phyloP scores from a whole-genome alignment of 2,888 invertebrate species.

The Erynnis tages region DNA sequence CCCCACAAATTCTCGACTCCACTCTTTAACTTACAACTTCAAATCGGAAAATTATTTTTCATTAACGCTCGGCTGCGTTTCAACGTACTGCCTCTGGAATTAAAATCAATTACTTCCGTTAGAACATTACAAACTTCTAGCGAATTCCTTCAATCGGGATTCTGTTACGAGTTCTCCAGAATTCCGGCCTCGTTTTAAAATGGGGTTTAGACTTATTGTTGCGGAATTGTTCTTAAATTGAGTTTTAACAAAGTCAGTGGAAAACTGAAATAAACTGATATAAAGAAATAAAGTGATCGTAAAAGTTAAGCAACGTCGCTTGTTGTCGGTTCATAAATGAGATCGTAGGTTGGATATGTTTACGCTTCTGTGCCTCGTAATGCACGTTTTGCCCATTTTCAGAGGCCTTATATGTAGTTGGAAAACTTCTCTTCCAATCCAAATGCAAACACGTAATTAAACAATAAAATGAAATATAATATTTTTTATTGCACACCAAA shows the following conservation, averaged over 20 bases:
- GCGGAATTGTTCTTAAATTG: background rate
- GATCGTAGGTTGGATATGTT: too few relatives aligned
- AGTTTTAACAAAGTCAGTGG: background rate
- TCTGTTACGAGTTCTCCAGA: slow-evolving; percentile 48
- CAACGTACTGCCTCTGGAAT: slow-evolving; percentile 61
- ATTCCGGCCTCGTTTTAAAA: slow-evolving; percentile 25
- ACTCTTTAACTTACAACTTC: slow-evolving; percentile 58
- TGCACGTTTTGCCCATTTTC: too few relatives aligned
- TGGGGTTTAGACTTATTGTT: slow-evolving; percentile 8
- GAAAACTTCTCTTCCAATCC: too few relatives aligned
- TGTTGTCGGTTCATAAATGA: too few relatives aligned
- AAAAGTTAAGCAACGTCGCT: too few relatives aligned
- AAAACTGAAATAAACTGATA: too few relatives aligned
- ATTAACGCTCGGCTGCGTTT: slow-evolving; percentile 66
- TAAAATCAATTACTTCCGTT: slow-evolving; percentile 72
- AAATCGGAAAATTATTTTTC: slow-evolving; percentile 72
- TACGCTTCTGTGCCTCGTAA: too few relatives aligned
- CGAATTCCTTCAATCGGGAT: slow-evolving; percentile 47
- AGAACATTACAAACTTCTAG: slow-evolving; percentile 59
- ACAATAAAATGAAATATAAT: too few relatives aligned
- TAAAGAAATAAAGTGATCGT: too few relatives aligned
- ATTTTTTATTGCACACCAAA: too few relatives aligned
- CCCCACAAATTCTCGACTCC: slow-evolving; percentile 25
- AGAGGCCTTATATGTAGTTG: too few relatives aligned
- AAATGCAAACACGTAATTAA: too few relatives aligned